These are phyloP conservation scores for Lucilia sericata DNA, from an alignment of 1,140 invertebrate genomes.

Conservation along the genomic window DNA sequence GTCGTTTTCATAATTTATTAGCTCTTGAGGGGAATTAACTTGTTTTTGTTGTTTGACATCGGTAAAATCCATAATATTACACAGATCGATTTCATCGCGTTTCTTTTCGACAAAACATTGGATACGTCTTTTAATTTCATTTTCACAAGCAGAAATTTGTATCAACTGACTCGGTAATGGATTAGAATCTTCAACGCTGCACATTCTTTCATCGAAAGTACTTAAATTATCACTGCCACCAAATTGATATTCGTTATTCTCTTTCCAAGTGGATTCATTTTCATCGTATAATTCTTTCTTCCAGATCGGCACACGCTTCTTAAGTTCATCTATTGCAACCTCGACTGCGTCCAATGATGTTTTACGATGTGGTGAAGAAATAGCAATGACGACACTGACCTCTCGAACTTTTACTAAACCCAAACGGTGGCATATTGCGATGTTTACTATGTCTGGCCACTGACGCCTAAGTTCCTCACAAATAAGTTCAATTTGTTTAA, in stretches of 20 bases:
- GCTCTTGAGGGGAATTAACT: background rate
- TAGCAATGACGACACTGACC: slow-evolving; percentile 90
- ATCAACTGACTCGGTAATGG: slow-evolving; percentile 69
- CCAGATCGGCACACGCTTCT: slow-evolving; percentile 93
- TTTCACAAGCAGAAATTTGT: slow-evolving; percentile 72
- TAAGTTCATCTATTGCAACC: slow-evolving; percentile 87
- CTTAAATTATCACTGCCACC: background rate
- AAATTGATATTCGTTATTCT: slow-evolving; percentile 78
- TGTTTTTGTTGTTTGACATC: background rate
- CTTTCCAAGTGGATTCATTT: slow-evolving; percentile 76
- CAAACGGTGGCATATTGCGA: slow-evolving; percentile 85
- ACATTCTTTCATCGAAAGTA: slow-evolving; percentile 20
- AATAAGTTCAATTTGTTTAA: slow-evolving; percentile 84
- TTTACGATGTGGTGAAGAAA: slow-evolving; percentile 87
- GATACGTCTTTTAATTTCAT: slow-evolving; percentile 72
- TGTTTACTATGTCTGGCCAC: slow-evolving; percentile 81
- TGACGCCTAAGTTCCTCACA: slow-evolving; percentile 78
- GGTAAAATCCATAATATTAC: slow-evolving; percentile 78
- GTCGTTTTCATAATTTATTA: slow-evolving; percentile 51
- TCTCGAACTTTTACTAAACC: slow-evolving; percentile 89
- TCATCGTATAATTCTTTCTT: slow-evolving; percentile 93
- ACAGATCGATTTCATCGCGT: slow-evolving; percentile 74
- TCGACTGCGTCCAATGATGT: slow-evolving; percentile 86
- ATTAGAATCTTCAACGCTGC: slow-evolving; percentile 1
- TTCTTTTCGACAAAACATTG: slow-evolving; percentile 74